phyloP scores from a whole-genome alignment of 2,797 vertebrate genomes.

The Paguma larvata region DNA sequence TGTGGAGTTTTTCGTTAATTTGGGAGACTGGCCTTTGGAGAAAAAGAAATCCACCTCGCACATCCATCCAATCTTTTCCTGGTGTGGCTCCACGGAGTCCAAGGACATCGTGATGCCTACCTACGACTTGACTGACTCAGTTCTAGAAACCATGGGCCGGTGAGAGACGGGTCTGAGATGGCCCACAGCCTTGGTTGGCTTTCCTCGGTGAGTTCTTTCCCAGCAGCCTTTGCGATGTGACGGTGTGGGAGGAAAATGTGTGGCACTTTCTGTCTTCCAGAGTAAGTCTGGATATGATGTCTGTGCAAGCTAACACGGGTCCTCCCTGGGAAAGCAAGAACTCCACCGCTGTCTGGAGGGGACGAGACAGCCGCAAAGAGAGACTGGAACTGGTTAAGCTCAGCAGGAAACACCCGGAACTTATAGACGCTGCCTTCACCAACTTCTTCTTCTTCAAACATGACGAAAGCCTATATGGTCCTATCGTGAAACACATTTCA shows the following conservation, averaged over 20 bases:
- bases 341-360: slow-evolving; percentile 96
- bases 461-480: slow-evolving; percentile 96
- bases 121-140: slow-evolving; percentile 98
- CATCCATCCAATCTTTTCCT: slow-evolving; percentile 97
- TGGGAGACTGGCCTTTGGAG: slow-evolving; percentile 99
- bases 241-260: slow-evolving; percentile 30
- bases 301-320: slow-evolving; percentile 97
- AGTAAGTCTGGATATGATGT: slow-evolving; percentile 99
- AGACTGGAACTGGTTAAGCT: slow-evolving; percentile 97
- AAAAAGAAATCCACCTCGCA: slow-evolving; percentile 92
- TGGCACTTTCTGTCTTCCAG: slow-evolving; percentile 87
- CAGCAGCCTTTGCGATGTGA: neutral
- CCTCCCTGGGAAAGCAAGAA: slow-evolving; percentile 95
- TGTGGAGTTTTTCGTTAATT: slow-evolving; percentile 98
- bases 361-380: slow-evolving; percentile 97
- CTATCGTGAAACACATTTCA: slow-evolving; percentile 97
- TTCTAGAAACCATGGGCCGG: slow-evolving; percentile 99
- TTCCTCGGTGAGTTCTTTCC: slow-evolving; percentile 45
- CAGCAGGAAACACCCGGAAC: slow-evolving; percentile 92
- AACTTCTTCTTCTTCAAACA: slow-evolving; percentile 99
- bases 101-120: slow-evolving; percentile 99
- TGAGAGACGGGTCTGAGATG: slow-evolving; percentile 83
- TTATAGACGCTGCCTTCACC: slow-evolving; percentile 97
- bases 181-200: slow-evolving; percentile 29
- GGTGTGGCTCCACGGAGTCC: slow-evolving; percentile 98